Evolutionary conservation across 37 sponge, comb jelly and placozoan genomes (phyloP).

Genomic region (Tethya wilhelma): DNA sequence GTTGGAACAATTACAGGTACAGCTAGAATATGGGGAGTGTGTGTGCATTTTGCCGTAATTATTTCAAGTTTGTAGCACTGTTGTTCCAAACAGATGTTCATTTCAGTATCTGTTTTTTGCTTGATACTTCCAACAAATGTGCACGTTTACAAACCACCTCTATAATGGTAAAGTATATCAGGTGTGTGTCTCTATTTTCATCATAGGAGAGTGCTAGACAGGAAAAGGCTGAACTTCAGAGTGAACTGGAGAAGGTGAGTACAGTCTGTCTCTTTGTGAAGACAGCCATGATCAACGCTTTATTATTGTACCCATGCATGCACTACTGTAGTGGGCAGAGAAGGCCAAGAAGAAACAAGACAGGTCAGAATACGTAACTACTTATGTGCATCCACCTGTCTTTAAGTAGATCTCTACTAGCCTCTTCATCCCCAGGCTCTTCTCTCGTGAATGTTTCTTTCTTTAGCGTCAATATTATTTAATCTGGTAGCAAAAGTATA

Average conservation of each 20-base stretch:
- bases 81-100: neutral
- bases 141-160: neutral
- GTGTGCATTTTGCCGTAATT: neutral
- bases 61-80: neutral
- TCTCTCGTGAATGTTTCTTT: neutral
- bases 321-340: constrained; percentile 35
- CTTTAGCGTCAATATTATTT: neutral
- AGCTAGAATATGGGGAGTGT: neutral
- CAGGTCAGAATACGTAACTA: constrained; percentile 15
- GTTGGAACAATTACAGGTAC: constrained; percentile 43
- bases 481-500: too few relatives aligned
- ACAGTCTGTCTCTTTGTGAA: neutral
- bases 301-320: neutral
- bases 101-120: neutral
- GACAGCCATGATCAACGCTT: neutral
- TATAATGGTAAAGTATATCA: neutral
- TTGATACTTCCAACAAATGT: neutral
- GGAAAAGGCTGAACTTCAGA: constrained; percentile 25
- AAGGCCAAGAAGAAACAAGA: constrained; percentile 70
- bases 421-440: neutral
- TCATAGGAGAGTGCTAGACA: constrained; percentile 20
- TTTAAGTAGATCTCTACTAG: neutral
- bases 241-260: constrained; percentile 51
- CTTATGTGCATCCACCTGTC: neutral
- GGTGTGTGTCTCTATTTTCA: neutral